phyloP scores from a whole-genome alignment of 1,140 invertebrate genomes.

The Paramacrobiotus metropolitanus region DNA sequence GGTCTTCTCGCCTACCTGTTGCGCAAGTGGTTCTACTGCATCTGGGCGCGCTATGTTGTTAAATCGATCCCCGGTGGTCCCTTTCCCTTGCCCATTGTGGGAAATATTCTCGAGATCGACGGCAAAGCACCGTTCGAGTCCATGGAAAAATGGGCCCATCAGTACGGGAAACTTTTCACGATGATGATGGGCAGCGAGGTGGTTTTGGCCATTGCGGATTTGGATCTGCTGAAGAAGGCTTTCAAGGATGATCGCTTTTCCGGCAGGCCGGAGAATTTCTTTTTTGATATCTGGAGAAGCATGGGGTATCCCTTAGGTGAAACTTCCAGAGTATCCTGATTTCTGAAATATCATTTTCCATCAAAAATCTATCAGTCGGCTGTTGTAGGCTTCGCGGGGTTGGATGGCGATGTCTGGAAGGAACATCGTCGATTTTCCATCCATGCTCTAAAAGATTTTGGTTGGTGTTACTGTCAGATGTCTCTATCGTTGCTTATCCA shows the following conservation, averaged over 20 bases:
- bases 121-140: background rate
- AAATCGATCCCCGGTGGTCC: background rate
- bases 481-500: no score
- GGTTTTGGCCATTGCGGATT: background rate
- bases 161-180: background rate
- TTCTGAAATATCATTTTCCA: no score
- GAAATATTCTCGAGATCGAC: background rate
- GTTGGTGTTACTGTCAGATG: no score
- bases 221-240: background rate
- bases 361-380: no score
- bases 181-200: background rate
- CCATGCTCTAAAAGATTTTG: background rate
- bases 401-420: background rate
- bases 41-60: background rate
- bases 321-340: no score
- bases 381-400: background rate
- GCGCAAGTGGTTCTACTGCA: background rate
- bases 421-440: background rate
- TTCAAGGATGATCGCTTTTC: constrained; percentile 1
- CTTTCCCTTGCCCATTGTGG: background rate
- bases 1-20: no score
- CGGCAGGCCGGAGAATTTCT: background rate
- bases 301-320: no score
- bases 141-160: background rate
- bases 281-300: no score